phyloP scores from a whole-genome alignment of 2,113 vertebrate species.

The Cheirogaleus medius region DNA sequence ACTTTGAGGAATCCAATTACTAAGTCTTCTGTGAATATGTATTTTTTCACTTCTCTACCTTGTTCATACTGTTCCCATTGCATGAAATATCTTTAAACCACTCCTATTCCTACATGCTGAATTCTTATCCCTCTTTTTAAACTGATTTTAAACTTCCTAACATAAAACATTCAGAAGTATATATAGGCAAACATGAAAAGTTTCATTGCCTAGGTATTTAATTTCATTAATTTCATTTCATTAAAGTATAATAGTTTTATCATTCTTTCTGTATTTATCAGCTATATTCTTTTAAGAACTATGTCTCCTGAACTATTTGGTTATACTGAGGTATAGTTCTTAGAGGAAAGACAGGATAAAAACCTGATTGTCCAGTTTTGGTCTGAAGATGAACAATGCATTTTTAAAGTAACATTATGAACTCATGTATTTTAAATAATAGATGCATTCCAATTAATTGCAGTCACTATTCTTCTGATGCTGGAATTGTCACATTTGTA shows the following conservation, averaged over 20 bases:
- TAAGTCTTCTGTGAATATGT: neutral
- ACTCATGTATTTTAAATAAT: conserved; percentile 41
- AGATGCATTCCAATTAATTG: conserved; percentile 22
- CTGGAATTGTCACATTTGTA: neutral
- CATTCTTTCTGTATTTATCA: conserved; percentile 1
- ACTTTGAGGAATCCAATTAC: neutral
- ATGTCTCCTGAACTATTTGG: neutral
- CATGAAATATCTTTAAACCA: neutral
- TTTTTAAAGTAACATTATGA: conserved; percentile 49
- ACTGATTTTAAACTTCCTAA: conserved; percentile 33
- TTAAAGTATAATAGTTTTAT: conserved; percentile 5
- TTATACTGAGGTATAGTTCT: neutral
- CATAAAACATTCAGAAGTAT: conserved; percentile 24
- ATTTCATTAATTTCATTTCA: conserved; percentile 27
- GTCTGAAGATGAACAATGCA: neutral
- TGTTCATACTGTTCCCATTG: neutral
- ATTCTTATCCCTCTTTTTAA: neutral
- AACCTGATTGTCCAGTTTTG: conserved; percentile 16
- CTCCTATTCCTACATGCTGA: neutral
- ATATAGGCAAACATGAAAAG: conserved; percentile 5
- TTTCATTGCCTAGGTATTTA: conserved; percentile 5
- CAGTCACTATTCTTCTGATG: neutral
- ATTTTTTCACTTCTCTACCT: conserved; percentile 23
- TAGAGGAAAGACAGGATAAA: conserved; percentile 29
- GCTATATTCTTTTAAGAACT: conserved; percentile 12